phyloP scores from a whole-genome alignment of 2,888 invertebrate genomes.

The Eledone cirrhosa region DNA sequence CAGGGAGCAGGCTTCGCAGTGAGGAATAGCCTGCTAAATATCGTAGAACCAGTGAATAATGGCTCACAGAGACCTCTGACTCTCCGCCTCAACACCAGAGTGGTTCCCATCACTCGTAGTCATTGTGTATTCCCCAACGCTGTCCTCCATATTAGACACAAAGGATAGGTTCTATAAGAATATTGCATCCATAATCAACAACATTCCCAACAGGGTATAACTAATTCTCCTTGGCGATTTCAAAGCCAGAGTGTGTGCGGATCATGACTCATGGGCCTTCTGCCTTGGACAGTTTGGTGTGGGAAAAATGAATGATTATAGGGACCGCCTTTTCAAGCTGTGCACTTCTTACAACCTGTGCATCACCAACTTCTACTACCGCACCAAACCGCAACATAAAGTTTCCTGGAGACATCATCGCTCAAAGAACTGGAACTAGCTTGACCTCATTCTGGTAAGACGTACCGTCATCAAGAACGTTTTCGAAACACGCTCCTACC shows the following conservation, averaged over 20 bases:
- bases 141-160: neutral
- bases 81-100: neutral
- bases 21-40: neutral
- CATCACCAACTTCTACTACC: neutral
- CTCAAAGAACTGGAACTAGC: neutral
- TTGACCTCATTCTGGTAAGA: neutral
- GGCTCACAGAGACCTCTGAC: neutral
- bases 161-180: neutral
- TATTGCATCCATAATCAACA: neutral
- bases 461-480: neutral
- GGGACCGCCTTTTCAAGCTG: neutral
- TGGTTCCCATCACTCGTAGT: neutral
- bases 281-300: too few relatives aligned
- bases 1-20: too few relatives aligned
- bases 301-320: neutral
- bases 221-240: too few relatives aligned
- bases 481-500: too few relatives aligned
- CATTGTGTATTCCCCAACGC: neutral
- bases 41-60: neutral
- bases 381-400: too few relatives aligned
- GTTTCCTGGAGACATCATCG: neutral
- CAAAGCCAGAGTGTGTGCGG: neutral
- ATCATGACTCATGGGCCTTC: too few relatives aligned
- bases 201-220: neutral
- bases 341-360: conserved; percentile 1